Conservation (phyloP, 2,113 vertebrate species). For the Strix uralensis region DNA sequence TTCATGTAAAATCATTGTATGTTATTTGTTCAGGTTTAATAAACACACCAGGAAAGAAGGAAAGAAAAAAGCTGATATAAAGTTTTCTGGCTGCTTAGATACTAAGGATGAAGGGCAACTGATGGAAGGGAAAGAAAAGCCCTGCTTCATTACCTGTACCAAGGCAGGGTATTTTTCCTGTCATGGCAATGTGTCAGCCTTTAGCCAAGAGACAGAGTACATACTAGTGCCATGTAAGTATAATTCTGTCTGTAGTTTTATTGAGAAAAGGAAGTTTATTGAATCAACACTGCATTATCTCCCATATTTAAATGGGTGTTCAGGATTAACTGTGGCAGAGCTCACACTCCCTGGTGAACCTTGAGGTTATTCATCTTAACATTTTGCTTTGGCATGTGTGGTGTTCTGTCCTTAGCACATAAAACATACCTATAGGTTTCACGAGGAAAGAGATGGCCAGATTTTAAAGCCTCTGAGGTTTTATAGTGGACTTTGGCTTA, state of each 20-base stretch:
- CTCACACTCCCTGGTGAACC: neutral
- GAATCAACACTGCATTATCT: neutral
- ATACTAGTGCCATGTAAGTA: neutral
- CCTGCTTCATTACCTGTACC: neutral
- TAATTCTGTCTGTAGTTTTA: neutral
- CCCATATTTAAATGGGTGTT: neutral
- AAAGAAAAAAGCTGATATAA: neutral
- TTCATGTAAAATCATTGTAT: neutral
- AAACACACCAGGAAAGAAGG: neutral
- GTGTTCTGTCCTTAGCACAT: neutral
- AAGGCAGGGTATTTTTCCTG: neutral
- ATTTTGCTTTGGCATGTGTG: neutral
- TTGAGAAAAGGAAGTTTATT: neutral
- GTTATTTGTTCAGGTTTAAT: neutral
- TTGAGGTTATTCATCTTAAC: neutral
- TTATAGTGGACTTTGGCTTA: neutral
- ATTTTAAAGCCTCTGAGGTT: neutral
- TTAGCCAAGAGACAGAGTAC: neutral
- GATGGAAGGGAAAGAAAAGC: neutral
- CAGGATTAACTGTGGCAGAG: neutral
- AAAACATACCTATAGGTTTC: neutral
- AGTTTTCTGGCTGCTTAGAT: neutral
- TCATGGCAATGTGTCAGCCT: neutral
- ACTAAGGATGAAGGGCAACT: neutral
- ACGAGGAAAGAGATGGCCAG: neutral